Conservation (phyloP, 2,888 invertebrate genomes). For the Sphaerophoria rueppellii region DNA sequence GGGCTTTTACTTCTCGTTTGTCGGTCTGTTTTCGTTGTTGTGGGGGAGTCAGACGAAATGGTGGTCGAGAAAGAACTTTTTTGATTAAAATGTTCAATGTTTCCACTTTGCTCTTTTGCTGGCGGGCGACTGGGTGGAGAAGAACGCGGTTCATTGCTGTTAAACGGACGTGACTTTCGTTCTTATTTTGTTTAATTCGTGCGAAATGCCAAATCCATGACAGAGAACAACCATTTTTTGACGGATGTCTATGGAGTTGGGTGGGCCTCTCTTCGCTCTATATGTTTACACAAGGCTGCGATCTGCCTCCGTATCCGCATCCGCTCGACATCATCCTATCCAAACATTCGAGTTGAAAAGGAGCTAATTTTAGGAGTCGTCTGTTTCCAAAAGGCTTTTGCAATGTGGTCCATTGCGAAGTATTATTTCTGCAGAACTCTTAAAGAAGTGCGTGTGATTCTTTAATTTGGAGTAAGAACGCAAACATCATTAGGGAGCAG, state of each 20-base stretch:
- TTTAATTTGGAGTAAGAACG: slow-evolving; percentile 6
- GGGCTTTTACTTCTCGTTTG: slow-evolving; percentile 9
- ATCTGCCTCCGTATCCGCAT: not conserved
- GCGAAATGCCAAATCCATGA: slow-evolving; percentile 49
- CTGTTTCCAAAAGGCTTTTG: slow-evolving; percentile 49
- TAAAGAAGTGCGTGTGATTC: slow-evolving; percentile 33
- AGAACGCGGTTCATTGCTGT: not conserved
- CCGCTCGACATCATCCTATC: slow-evolving; percentile 19
- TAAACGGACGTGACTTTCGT: slow-evolving; percentile 23
- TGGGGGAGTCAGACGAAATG: slow-evolving; percentile 28
- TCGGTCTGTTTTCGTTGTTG: slow-evolving; percentile 48
- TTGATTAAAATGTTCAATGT: slow-evolving; percentile 63
- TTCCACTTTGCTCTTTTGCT: not conserved
- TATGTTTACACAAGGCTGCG: slow-evolving; percentile 16
- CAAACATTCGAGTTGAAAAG: slow-evolving; percentile 1
- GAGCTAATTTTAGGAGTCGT: slow-evolving; percentile 50
- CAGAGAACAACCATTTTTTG: slow-evolving; percentile 45
- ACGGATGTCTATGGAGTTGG: slow-evolving; percentile 49
- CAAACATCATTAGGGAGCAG: slow-evolving; percentile 17
- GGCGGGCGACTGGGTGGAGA: not conserved
- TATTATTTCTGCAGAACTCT: slow-evolving; percentile 11
- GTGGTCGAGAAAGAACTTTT: slow-evolving; percentile 48
- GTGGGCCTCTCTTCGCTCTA: slow-evolving; percentile 36
- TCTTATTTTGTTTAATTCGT: slow-evolving; percentile 61
- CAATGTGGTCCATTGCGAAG: slow-evolving; percentile 23